phyloP scores from a whole-genome alignment of 1,140 invertebrate species.

The Panulirus ornatus region DNA sequence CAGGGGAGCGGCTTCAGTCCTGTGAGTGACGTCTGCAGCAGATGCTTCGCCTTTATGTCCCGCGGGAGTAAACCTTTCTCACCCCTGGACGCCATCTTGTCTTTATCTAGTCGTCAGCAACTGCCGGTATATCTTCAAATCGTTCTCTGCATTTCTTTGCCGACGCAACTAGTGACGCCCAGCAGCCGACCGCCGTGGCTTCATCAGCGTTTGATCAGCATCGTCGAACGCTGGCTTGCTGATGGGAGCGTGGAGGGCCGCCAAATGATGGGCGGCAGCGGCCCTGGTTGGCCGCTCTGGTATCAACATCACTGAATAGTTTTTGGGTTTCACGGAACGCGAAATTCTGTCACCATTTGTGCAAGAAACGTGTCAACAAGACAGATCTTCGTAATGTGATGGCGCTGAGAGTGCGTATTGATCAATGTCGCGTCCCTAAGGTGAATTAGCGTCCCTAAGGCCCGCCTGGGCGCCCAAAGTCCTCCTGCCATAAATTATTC shows the following conservation, averaged over 20 bases:
- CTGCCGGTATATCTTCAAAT: no score
- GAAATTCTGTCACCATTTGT: conserved; percentile 2
- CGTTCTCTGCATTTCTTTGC: no score
- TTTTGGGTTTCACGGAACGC: not conserved
- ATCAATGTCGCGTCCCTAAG: not conserved
- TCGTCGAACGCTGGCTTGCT: not conserved
- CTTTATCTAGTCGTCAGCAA: no score
- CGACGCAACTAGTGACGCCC: not conserved
- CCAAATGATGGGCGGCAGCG: not conserved
- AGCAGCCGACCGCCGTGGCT: not conserved
- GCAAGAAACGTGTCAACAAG: not conserved
- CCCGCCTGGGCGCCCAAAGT: not conserved
- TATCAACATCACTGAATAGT: not conserved
- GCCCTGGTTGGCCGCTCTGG: not conserved
- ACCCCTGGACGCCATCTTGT: no score
- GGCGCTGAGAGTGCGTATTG: not conserved
- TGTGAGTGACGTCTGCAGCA: not conserved
- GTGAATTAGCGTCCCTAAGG: not conserved
- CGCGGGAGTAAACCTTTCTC: no score
- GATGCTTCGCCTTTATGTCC: no score
- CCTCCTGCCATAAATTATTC: not conserved
- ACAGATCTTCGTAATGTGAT: conserved; percentile 16
- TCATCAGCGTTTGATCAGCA: not conserved
- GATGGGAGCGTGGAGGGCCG: not conserved
- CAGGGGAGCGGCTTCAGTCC: no score